phyloP scores from a whole-genome alignment of 2,797 vertebrate species.

The Denticeps clupeoides region DNA sequence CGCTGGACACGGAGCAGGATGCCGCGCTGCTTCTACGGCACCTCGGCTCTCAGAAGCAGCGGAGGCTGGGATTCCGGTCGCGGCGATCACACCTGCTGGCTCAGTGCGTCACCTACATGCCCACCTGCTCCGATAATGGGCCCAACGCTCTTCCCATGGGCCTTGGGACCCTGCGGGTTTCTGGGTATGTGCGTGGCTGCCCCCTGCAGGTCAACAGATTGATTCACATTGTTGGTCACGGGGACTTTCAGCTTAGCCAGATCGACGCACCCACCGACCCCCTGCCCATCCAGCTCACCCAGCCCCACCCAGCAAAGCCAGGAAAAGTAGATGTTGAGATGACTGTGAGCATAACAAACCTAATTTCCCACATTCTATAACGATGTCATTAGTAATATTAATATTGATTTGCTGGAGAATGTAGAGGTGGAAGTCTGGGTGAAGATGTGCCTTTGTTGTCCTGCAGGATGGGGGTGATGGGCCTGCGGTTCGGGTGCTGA shows the following conservation, averaged over 20 bases:
- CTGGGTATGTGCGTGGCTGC: conserved; percentile 79
- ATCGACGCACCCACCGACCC: conserved; percentile 79
- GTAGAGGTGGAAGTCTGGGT: neutral
- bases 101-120: conserved; percentile 60
- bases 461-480: conserved; percentile 55
- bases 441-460: conserved; percentile 10
- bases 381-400: too few relatives aligned
- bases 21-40: conserved; percentile 71
- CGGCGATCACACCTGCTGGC: conserved; percentile 74
- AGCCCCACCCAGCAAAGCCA: conserved; percentile 44
- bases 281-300: conserved; percentile 57
- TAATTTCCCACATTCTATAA: too few relatives aligned
- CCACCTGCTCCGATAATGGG: conserved; percentile 35
- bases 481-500: conserved; percentile 66
- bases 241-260: conserved; percentile 89
- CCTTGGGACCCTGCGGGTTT: conserved; percentile 80
- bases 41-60: conserved; percentile 75
- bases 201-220: conserved; percentile 71
- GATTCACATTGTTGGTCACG: conserved; percentile 81
- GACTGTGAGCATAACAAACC: conserved; percentile 45
- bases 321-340: conserved; percentile 63
- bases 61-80: conserved; percentile 77
- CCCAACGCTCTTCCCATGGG: conserved; percentile 37
- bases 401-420: neutral
- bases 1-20: conserved; percentile 74